Base-by-base conservation (phyloP, 2,888 invertebrate species). In the Calameuta idolon region DNA sequence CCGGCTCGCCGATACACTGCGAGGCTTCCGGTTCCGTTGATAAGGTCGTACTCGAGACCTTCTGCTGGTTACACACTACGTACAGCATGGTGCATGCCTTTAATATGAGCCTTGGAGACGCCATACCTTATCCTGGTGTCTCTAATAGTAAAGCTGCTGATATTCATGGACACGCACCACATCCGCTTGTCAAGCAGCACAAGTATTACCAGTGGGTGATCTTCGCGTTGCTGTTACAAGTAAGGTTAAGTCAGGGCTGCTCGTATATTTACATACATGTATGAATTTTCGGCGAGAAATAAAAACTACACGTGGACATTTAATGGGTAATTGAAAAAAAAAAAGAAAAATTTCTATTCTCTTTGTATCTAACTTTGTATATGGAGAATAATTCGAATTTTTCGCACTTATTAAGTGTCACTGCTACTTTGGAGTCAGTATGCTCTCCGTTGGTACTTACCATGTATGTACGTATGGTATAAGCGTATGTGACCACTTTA, bases 41-140 rank as follows among this genome's bases (percentile, higher is more conserved):
- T 85, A 92, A 96, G 93, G 96, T 96, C 92, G 97, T 97, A 77
- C 93, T 97, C 89, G 97, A 97, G 93, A 97, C 97, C 33, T 97
- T 96, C 93, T 97, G 97, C 93, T 97, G 97, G 97, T 96, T 97
- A 89, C 97, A 97, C 92, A 96, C 97, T 81, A 97, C 97, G 81
- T 97, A 96, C 92, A 96, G 96, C 81, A 96, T 97, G 89, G 95
- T 96, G 81, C 92, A 92, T 83, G 94, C 95, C 84, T 94, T 94
- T 88, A 93, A 94, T 90, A 94, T 94, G 92, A 94, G 94, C 82
- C 92, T 94, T 84, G 94, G 94, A 82, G 92, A 93, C 84, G 93
- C 94, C 87, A 94, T 95, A 82, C 95, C 96, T 81, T 96, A 96
- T 92, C 96, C 97, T 23, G 97, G 97, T 12, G 95, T 97, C 82